A percentile compares a stretch with the other conserved stretches of the same genome.
These are phyloP conservation scores for Caenorhabditis briggsae DNA, from an alignment of 1,140 invertebrate species.

Conservation along the genomic window DNA sequence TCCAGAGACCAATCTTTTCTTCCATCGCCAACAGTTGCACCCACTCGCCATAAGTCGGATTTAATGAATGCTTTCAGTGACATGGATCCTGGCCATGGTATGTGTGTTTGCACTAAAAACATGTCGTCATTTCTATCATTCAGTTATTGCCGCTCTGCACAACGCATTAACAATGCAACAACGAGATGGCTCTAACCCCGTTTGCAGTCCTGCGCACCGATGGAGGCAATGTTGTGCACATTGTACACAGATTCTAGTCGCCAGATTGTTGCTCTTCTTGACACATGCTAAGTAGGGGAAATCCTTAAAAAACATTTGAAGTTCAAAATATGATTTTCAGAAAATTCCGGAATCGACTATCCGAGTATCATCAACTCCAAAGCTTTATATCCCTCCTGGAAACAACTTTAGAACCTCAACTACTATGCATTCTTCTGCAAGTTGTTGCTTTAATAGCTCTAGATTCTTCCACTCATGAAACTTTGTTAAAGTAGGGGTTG, in stretches of 20 bases:
- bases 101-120: conserved; percentile 50
- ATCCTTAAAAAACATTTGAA: neutral
- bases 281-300: conserved; percentile 58
- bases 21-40: conserved; percentile 56
- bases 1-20: conserved; percentile 58
- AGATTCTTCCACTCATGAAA: conserved; percentile 81
- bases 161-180: conserved; percentile 84
- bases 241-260: conserved; percentile 82
- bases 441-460: conserved; percentile 82
- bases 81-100: conserved; percentile 72
- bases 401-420: conserved; percentile 80
- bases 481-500: conserved; percentile 82
- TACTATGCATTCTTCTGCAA: conserved; percentile 84
- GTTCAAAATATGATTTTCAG: conserved; percentile 55
- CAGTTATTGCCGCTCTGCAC: conserved; percentile 82
- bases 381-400: conserved; percentile 75
- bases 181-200: conserved; percentile 80
- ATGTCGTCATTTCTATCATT: conserved; percentile 9
- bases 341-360: conserved; percentile 71
- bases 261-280: conserved; percentile 66
- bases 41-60: conserved; percentile 66
- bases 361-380: conserved; percentile 72
- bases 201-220: conserved; percentile 78
- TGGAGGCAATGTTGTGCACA: conserved; percentile 83
- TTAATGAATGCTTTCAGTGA: conserved; percentile 71